Percentiles rank a stretch among this genome's conserved stretches.
Evolutionary conservation across 64 coral and sea anemone species (phyloP).

Genomic region (Dendrophyllia cribrosa): DNA sequence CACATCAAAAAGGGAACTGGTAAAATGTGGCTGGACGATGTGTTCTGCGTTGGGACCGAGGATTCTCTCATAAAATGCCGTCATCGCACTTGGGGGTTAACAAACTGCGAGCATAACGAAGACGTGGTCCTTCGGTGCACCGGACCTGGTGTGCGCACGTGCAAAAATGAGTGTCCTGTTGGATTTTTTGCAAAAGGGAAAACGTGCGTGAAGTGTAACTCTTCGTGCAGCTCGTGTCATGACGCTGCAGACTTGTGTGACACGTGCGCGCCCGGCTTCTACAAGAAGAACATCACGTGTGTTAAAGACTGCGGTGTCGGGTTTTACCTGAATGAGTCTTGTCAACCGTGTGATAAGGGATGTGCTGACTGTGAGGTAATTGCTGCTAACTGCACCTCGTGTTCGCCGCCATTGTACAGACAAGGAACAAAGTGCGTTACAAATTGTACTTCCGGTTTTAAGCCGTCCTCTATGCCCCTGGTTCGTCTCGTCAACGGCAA

Average conservation of each 20-base stretch:
- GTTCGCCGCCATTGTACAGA: slow-evolving; percentile 44
- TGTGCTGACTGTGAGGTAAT: slow-evolving; percentile 68
- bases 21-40: slow-evolving; percentile 75
- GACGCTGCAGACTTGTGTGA: slow-evolving; percentile 10
- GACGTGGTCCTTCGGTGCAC: slow-evolving; percentile 65
- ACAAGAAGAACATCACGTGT: slow-evolving; percentile 45
- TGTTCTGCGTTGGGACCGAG: slow-evolving; percentile 26
- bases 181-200: slow-evolving; percentile 46
- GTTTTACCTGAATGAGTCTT: slow-evolving; percentile 45
- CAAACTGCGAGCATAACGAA: slow-evolving; percentile 69
- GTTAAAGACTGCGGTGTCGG: slow-evolving; percentile 59
- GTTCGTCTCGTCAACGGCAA: slow-evolving; percentile 21
- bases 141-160: slow-evolving; percentile 42
- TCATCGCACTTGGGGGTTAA: slow-evolving; percentile 63
- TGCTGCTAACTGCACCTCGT: slow-evolving; percentile 37
- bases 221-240: slow-evolving; percentile 43
- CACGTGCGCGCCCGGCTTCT: slow-evolving; percentile 44
- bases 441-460: slow-evolving; percentile 49
- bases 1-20: slow-evolving; percentile 63
- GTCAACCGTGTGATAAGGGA: slow-evolving; percentile 1
- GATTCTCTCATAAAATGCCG: slow-evolving; percentile 45
- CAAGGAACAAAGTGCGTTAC: not conserved
- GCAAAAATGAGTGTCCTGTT: slow-evolving; percentile 46
- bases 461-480: slow-evolving; percentile 4
- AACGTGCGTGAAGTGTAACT: slow-evolving; percentile 57